phyloP scores from a whole-genome alignment of 2,797 vertebrate species.

The Microctenopoma lineatum region DNA sequence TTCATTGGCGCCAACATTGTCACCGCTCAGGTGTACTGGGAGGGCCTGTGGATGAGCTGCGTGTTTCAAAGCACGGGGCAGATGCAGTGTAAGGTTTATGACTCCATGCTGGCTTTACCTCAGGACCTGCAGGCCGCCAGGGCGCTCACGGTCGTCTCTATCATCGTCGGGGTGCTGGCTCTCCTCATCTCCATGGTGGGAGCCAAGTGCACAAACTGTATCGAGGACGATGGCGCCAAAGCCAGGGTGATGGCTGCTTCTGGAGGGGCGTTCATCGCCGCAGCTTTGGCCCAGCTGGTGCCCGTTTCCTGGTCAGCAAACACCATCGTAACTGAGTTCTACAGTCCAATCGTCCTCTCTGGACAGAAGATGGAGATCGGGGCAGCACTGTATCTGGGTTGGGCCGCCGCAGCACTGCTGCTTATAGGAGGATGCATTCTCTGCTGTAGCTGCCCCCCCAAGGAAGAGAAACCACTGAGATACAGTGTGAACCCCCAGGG shows the following conservation, averaged over 20 bases:
- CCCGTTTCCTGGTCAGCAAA: conserved; percentile 94
- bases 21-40: conserved; percentile 90
- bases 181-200: conserved; percentile 89
- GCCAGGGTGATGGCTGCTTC: conserved; percentile 89
- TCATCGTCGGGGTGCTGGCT: conserved; percentile 86
- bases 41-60: conserved; percentile 92
- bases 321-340: conserved; percentile 91
- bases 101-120: conserved; percentile 88
- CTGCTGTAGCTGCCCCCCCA: conserved; percentile 93
- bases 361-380: conserved; percentile 93
- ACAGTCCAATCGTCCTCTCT: conserved; percentile 82
- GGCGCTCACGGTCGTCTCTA: conserved; percentile 86
- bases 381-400: conserved; percentile 89
- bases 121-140: conserved; percentile 92
- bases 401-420: conserved; percentile 87
- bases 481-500: conserved; percentile 68
- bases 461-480: conserved; percentile 79
- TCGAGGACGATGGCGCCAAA: conserved; percentile 90
- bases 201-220: conserved; percentile 94
- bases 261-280: conserved; percentile 86
- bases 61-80: conserved; percentile 92
- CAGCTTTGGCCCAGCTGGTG: conserved; percentile 86
- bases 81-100: conserved; percentile 92
- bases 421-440: conserved; percentile 89
- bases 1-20: conserved; percentile 94